Evolutionary conservation across 2,888 invertebrate genomes (phyloP).

Genomic region (Heliconius aoede): DNA sequence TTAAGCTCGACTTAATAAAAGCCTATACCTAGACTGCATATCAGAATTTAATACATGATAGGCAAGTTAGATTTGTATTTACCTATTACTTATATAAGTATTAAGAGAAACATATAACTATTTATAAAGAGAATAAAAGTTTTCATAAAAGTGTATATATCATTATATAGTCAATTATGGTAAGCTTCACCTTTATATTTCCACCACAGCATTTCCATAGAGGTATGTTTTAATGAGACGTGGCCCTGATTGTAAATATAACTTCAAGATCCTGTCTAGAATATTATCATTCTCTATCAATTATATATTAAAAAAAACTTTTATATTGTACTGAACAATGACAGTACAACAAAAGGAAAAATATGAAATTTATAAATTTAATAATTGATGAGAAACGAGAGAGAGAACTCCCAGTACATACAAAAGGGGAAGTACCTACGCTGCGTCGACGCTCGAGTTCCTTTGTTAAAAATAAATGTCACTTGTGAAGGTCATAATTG

Average conservation of each 20-base stretch:
- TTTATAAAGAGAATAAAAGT: too few relatives aligned
- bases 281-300: background rate
- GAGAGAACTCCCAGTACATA: slow-evolving; percentile 6
- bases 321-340: background rate
- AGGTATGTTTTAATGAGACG: background rate
- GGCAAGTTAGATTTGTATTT: background rate
- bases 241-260: background rate
- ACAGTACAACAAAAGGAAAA: slow-evolving; percentile 1
- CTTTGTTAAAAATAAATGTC: slow-evolving; percentile 23
- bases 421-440: slow-evolving; percentile 22
- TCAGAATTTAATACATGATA: background rate
- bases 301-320: background rate
- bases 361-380: slow-evolving; percentile 20
- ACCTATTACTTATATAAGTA: too few relatives aligned
- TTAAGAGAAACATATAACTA: too few relatives aligned
- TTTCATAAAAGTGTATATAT: too few relatives aligned
- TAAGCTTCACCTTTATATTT: background rate
- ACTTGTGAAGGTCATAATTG: slow-evolving; percentile 22
- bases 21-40: too few relatives aligned
- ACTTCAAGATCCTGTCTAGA: background rate
- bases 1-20: too few relatives aligned
- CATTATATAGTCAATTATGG: background rate
- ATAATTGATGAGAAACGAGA: slow-evolving; percentile 15
- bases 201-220: background rate
- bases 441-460: slow-evolving; percentile 16